A percentile compares a stretch with the other conserved stretches of the same genome.
Evolutionary conservation across 2,888 invertebrate genomes (phyloP).

Genomic region (Galerucella pusilla): DNA sequence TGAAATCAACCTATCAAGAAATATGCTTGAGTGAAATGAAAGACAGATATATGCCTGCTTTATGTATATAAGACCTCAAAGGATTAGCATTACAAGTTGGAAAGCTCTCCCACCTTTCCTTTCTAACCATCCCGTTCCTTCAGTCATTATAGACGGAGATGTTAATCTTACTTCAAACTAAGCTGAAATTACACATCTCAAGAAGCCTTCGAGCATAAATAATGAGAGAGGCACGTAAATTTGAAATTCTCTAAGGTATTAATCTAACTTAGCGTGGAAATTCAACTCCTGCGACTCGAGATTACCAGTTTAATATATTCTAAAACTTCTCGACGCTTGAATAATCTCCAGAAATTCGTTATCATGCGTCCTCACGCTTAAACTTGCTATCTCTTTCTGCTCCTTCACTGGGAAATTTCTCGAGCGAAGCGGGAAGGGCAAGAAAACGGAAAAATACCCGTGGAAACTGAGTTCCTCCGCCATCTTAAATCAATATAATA

Average conservation of each 20-base stretch:
- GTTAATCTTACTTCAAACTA: constrained; percentile 61
- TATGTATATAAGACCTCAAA: constrained; percentile 50
- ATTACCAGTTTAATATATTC: constrained; percentile 67
- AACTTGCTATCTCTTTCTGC: constrained; percentile 36
- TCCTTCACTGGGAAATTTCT: constrained; percentile 21
- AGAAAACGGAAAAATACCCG: constrained; percentile 49
- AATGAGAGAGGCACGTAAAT: constrained; percentile 65
- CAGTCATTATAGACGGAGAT: constrained; percentile 54
- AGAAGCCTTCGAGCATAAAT: constrained; percentile 66
- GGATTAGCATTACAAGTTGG: constrained; percentile 47
- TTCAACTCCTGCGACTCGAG: constrained; percentile 65
- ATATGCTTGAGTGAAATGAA: constrained; percentile 39
- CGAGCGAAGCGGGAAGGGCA: constrained; percentile 40
- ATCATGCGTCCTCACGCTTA: constrained; percentile 38
- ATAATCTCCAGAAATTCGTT: constrained; percentile 57
- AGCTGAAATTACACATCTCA: constrained; percentile 65
- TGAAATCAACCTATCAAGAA: constrained; percentile 38
- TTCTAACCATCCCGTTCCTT: constrained; percentile 43
- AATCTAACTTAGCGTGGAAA: constrained; percentile 67
- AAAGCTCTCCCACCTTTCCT: constrained; percentile 47
- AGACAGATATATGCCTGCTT: constrained; percentile 38
- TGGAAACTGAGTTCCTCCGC: constrained; percentile 57
- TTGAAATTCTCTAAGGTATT: constrained; percentile 67
- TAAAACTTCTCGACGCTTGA: constrained; percentile 64
- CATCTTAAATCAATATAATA: constrained; percentile 66